Conservation (phyloP, 2,888 invertebrate genomes). For the Eustalomyia histrio region DNA sequence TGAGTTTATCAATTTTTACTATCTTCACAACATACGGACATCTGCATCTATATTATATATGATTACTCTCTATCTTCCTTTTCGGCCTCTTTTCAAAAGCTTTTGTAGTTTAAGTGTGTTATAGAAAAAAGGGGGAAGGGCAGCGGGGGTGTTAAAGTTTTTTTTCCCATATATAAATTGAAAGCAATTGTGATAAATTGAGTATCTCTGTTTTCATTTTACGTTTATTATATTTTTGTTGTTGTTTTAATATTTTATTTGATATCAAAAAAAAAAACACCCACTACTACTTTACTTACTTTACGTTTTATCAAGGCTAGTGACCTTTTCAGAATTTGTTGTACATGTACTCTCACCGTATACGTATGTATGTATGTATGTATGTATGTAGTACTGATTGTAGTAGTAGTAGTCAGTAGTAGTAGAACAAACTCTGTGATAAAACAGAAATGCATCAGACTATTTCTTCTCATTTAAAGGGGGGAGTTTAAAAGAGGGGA, state of each 20-base stretch:
- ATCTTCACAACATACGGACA: constrained; percentile 8
- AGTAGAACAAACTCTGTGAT: constrained; percentile 13
- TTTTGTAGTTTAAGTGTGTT: neutral
- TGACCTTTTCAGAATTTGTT: constrained; percentile 57
- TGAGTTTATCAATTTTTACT: constrained; percentile 51
- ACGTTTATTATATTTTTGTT: constrained; percentile 49
- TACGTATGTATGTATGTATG: no score
- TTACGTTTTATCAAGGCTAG: constrained; percentile 64
- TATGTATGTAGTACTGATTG: neutral
- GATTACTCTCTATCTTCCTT: neutral
- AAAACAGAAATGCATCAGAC: constrained; percentile 50
- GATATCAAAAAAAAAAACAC: constrained; percentile 43
- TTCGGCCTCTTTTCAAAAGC: neutral
- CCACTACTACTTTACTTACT: constrained; percentile 58
- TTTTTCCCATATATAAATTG: constrained; percentile 42
- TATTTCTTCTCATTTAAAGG: neutral
- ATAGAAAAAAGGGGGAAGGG: neutral
- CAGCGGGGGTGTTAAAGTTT: neutral
- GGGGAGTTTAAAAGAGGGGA: neutral
- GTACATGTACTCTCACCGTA: constrained; percentile 38
- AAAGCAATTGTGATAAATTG: constrained; percentile 66
- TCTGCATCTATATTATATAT: neutral
- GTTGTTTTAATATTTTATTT: neutral
- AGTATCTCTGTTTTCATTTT: constrained; percentile 64
- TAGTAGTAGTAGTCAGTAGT: neutral